These are phyloP conservation scores for Lepeophtheirus salmonis DNA, from an alignment of 1,140 invertebrate species.

Conservation along the genomic window DNA sequence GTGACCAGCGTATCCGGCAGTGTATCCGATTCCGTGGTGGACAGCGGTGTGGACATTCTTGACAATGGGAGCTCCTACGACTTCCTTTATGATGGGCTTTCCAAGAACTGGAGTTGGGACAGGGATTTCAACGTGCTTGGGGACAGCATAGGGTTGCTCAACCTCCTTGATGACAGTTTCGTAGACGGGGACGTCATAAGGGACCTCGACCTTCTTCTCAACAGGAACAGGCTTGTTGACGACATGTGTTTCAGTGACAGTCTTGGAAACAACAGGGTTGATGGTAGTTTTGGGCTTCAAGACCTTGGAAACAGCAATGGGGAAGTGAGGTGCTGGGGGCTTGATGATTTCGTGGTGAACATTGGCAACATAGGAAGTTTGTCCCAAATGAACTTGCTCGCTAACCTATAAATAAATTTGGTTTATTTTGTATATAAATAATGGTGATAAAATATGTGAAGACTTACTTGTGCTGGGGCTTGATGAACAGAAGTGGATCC, in stretches of 20 bases:
- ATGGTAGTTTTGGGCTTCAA: neutral
- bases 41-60: neutral
- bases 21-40: neutral
- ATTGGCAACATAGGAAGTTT: neutral
- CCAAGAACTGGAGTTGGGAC: slow-evolving; percentile 1
- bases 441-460: too few species aligned
- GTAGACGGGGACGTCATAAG: slow-evolving; percentile 10
- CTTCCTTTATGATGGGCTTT: slow-evolving; percentile 8
- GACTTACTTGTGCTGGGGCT: too few species aligned
- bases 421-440: too few species aligned
- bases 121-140: slow-evolving; percentile 4
- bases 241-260: slow-evolving; percentile 3
- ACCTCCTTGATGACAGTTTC: slow-evolving; percentile 1
- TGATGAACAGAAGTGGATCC: too few species aligned
- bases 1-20: slow-evolving; percentile 9
- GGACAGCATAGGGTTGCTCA: neutral
- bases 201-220: slow-evolving; percentile 10
- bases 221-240: slow-evolving; percentile 14
- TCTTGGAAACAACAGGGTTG: slow-evolving; percentile 8
- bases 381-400: slow-evolving; percentile 13
- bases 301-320: slow-evolving; percentile 9
- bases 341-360: slow-evolving; percentile 3
- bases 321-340: slow-evolving; percentile 8
- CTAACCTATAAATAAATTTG: too few species aligned
- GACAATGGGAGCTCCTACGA: neutral